Evolutionary conservation across 2,113 vertebrate genomes (phyloP).

Genomic region (Chiloscyllium plagiosum): DNA sequence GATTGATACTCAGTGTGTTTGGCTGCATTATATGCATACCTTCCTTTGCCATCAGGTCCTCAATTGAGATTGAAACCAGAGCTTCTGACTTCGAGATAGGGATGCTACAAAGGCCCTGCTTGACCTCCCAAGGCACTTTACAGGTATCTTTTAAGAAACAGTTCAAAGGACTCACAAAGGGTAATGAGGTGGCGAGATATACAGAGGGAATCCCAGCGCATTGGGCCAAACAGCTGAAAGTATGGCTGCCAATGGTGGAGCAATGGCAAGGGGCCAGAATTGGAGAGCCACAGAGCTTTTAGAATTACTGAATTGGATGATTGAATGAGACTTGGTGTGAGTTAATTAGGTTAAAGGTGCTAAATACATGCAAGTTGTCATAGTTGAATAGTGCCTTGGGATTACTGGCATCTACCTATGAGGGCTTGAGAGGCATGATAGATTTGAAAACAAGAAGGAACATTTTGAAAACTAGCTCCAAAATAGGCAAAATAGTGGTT

Average conservation of each 20-base stretch:
- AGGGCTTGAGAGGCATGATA: not conserved
- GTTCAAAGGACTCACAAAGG: not conserved
- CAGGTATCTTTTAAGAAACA: not conserved
- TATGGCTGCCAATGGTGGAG: not conserved
- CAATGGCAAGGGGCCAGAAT: not conserved
- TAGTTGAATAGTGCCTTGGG: no score
- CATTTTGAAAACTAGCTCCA: not conserved
- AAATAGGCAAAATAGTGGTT: no score
- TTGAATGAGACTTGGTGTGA: no score
- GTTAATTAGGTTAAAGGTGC: not conserved
- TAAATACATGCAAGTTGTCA: no score
- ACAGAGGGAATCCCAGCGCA: not conserved
- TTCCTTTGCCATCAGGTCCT: no score
- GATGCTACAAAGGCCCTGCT: no score
- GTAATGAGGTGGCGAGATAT: not conserved
- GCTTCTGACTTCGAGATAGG: no score
- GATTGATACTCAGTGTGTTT: no score
- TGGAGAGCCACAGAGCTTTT: not conserved
- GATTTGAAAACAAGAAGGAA: not conserved
- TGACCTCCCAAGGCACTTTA: no score
- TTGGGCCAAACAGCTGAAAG: not conserved
- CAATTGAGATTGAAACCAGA: no score
- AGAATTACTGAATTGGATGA: not conserved
- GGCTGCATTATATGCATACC: no score
- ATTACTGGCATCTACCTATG: no score